Percentiles rank a stretch among this genome's conserved stretches.
phyloP scores from a whole-genome alignment of 2,113 vertebrate species.

The Marcusenius ussheri region DNA sequence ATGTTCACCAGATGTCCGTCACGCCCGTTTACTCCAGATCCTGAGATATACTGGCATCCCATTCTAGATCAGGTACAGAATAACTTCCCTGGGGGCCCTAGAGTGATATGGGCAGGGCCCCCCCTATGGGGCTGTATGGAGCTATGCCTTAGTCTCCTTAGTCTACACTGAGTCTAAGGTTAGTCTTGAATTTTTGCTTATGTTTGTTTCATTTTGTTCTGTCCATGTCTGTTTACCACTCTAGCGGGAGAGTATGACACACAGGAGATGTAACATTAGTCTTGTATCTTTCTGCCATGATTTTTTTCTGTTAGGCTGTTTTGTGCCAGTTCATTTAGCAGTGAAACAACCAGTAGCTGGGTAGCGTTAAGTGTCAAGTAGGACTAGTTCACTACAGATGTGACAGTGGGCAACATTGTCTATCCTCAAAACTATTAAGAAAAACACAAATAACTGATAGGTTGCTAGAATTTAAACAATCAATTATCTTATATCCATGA shows the following conservation, averaged over 20 bases:
- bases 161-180: not conserved
- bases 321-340: not conserved
- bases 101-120: not conserved
- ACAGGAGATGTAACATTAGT: not conserved
- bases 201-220: not conserved
- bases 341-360: not conserved
- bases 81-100: not conserved
- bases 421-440: not conserved
- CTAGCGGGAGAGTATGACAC: not conserved
- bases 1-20: not conserved
- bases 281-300: not conserved
- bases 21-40: not conserved
- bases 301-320: not conserved
- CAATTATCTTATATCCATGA: not conserved
- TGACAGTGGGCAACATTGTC: not conserved
- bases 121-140: not conserved
- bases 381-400: not conserved
- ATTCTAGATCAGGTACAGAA: not conserved
- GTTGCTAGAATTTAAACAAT: not conserved
- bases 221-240: not conserved
- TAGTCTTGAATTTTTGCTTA: not conserved
- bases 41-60: not conserved
- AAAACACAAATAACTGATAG: not conserved
- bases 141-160: not conserved
- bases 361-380: not conserved